phyloP scores from a whole-genome alignment of 2,888 invertebrate genomes.

The Watsonalla cultraria region DNA sequence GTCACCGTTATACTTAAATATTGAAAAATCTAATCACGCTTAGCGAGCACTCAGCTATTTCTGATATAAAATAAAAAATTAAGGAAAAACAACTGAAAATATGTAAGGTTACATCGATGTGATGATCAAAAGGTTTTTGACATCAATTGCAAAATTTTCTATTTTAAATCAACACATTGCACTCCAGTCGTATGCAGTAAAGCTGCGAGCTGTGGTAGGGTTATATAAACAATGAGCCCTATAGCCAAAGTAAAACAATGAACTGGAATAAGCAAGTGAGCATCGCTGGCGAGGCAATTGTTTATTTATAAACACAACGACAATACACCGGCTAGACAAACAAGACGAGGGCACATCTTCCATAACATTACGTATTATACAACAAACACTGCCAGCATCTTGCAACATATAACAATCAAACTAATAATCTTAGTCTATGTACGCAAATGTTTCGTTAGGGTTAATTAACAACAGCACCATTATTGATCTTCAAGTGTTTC shows the following conservation, averaged over 20 bases:
- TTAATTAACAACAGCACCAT: too few relatives aligned
- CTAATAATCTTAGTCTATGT: not conserved
- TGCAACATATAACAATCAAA: not conserved
- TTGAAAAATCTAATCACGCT: not conserved
- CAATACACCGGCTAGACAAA: conserved; percentile 18
- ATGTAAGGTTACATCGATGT: too few relatives aligned
- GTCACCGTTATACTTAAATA: not conserved
- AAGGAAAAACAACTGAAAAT: too few relatives aligned
- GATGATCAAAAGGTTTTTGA: too few relatives aligned
- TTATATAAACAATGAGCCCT: conserved; percentile 3
- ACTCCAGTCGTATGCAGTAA: not conserved
- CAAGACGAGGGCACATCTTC: conserved; percentile 9
- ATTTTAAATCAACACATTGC: not conserved
- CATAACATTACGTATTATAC: not conserved
- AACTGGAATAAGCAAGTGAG: conserved; percentile 27
- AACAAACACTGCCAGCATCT: not conserved
- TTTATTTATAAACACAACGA: conserved; percentile 30
- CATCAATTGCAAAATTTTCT: not conserved
- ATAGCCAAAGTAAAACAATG: conserved; percentile 26
- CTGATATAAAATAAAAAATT: too few relatives aligned
- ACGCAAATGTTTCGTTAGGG: too few relatives aligned
- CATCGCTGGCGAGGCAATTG: conserved; percentile 15
- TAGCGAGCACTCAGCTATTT: too few relatives aligned
- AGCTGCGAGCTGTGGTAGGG: not conserved
- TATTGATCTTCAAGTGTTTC: too few relatives aligned